Base-by-base conservation (phyloP, 2,797 vertebrate species). In the Salmo trutta region DNA sequence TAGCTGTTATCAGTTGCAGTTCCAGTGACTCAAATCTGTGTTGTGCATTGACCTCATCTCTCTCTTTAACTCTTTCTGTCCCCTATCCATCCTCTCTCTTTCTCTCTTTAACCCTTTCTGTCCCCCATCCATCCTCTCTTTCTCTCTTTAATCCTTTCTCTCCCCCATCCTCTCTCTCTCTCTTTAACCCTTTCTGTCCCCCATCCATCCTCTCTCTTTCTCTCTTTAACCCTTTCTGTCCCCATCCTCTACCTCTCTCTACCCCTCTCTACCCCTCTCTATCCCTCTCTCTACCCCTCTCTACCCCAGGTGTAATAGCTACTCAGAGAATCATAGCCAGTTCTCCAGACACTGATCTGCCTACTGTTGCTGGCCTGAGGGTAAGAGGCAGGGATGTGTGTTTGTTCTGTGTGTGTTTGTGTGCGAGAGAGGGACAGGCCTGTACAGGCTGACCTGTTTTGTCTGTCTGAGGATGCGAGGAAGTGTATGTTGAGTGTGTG, bases 311-410 rank as follows among this genome's bases (percentile, higher is more conserved):
- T 73, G 82, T 96, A 64, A 83, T 96, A 81, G 95, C 95, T 0
- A 92, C 94, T 29, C 94, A 95, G 82, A 94, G 94, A 87, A 96
- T 97, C 75, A 96, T 94, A 27, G 95, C 96, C 78, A 96, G 96
- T 78, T 95, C 95, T 51, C 96, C 95, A 17, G 95, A 96, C 76
- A 95, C 93, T 66, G 95, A 96, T 62, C 91, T 95, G 80, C 95
- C 95, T 19, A 97, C 94, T 1, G 95, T 96, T 73, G 82, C 93
- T 0, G 88, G 93, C 2, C 88, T 97, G 81, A 93, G 96, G 94
- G 96, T 96, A 90, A 87, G 86, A 85, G 36, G 93, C 6, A 53
- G 56, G 67, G 12, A 66, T 5, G 52, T 59, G 2, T 73, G 14
- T 16, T 14, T 67, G 64, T 17, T 24, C 51, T 59, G 5, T 75